Evolutionary conservation across 2,113 vertebrate species (phyloP), one percentile per base, ranked within the genome.

Genomic region (Anser cygnoides): DNA sequence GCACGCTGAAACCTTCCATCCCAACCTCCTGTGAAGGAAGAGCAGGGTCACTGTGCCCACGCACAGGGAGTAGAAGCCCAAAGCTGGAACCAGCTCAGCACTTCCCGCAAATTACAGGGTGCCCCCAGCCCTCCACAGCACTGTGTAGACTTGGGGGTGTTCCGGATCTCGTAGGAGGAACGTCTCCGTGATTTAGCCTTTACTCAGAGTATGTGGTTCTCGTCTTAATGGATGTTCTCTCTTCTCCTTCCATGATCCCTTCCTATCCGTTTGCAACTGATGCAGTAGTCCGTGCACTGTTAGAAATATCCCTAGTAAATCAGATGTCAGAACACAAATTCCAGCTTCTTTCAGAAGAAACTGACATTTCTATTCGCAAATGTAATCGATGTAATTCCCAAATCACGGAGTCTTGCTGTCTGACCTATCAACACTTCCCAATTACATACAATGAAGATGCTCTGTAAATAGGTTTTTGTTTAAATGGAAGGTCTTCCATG

Each of bases 381-480:
- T 41, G 28, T 23, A 94, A 77, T 88, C 91, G 68, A 33, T 13
- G 39, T 86, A 61, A 95, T 93, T 85, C 84, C 84, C 72, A 93
- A 86, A 71, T 50, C 17, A 28, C 2, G 19, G 61, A 52, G 46
- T 77, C 89, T 11, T 71, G 28, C 73, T 67, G n/a, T 50, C 21
- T 66, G 83, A 92, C 63, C 82, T 89, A 87, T 89, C 81, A 74
- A 96, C 37, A 17, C 75, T 87, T 89, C 76, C 94, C 95, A 92
- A 31, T 90, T 89, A 63, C 50, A 87, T 41, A 62, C 71, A 83
- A 61, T 4, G 65, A 80, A 65, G 85, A 87, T 37, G 35, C 71
- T 93, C 83, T 37, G 5, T 80, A 92, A 68, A 63, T 13, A 28
- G 89, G 75, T 92, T 94, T 95, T 52, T 88, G 73, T 82, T 87